These are phyloP conservation scores for Felis chaus DNA, from an alignment of 2,113 vertebrate species.

Conservation along the genomic window DNA sequence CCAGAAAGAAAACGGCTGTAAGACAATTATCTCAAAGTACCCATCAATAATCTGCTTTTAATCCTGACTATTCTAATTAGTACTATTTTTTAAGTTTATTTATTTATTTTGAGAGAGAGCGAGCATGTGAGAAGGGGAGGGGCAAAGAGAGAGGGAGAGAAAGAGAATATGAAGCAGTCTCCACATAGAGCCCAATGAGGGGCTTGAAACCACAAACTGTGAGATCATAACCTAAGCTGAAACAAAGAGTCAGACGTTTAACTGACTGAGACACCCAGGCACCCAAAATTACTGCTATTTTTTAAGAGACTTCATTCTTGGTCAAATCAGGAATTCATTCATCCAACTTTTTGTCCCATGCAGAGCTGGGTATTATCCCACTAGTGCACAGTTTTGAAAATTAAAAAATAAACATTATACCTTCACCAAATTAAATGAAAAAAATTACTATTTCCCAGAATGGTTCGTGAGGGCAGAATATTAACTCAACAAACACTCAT, in stretches of 20 bases:
- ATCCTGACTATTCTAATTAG: background rate
- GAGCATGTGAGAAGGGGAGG: too few relatives aligned
- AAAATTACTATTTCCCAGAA: background rate
- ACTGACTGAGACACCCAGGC: too few relatives aligned
- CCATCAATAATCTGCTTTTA: background rate
- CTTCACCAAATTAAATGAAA: background rate
- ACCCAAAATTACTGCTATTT: background rate
- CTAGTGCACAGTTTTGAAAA: background rate
- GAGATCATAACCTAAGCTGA: too few relatives aligned
- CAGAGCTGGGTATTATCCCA: background rate
- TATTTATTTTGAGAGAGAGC: too few relatives aligned
- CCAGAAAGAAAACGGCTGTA: background rate
- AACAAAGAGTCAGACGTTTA: too few relatives aligned
- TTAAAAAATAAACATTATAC: background rate
- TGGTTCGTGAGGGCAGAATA: background rate
- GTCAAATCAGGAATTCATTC: background rate
- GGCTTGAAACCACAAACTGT: too few relatives aligned
- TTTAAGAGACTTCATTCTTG: background rate
- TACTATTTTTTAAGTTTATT: background rate
- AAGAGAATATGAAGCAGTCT: too few relatives aligned
- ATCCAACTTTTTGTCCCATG: background rate
- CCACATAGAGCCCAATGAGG: too few relatives aligned
- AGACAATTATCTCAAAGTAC: background rate
- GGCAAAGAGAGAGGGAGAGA: too few relatives aligned
- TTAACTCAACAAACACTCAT: conserved; percentile 14